Evolutionary conservation across 1,140 invertebrate genomes (phyloP), one percentile per base, ranked within the genome.

Genomic region (Atopsyche davidsoni): DNA sequence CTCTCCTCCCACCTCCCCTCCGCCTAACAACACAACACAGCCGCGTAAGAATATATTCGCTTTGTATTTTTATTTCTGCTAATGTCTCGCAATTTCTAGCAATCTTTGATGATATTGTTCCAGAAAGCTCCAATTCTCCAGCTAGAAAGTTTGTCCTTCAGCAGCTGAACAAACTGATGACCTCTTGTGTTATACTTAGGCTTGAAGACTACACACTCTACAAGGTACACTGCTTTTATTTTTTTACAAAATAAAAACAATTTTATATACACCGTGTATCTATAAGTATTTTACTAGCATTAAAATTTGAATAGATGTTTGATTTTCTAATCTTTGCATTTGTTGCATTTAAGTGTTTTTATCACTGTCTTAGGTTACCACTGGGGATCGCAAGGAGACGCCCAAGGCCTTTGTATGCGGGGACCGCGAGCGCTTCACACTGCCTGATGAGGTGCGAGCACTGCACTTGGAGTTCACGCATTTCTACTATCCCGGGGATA

Each of bases 401-500:
- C 63, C 66, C 0, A 63, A 67, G 10, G 63, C 72, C 0, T 55
- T 74, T 0, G 62, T 74, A 10, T 63, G 43, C 79, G 92, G 90
- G 46, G 93, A 96, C 68, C 84, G 89, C 66, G 87, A 84, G 60
- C 76, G 80, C 36, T 82, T 90, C 58, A 83, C 83, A 38, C 76
- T 96, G 57, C 93, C 94, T 6, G 81, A 85, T 31, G 91, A 96
- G 64, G 85, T 92, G 51, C 87, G 88, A 28, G 82, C 93, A 34
- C 63, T 98, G 23, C 95, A 98, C 72, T 83, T 94, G 2, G 96
- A 98, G 65, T 91, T 96, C 60, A 95, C 92, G 1, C 91, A 93
- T 62, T 99, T 95, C 72, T 98, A 96, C 68, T 98, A 96, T 75
- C 92, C 94, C 9, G 92, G 90, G 38, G 91, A 93, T 62, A 82